phyloP scores from a whole-genome alignment of 2,888 invertebrate species.

The Ochlodes sylvanus region DNA sequence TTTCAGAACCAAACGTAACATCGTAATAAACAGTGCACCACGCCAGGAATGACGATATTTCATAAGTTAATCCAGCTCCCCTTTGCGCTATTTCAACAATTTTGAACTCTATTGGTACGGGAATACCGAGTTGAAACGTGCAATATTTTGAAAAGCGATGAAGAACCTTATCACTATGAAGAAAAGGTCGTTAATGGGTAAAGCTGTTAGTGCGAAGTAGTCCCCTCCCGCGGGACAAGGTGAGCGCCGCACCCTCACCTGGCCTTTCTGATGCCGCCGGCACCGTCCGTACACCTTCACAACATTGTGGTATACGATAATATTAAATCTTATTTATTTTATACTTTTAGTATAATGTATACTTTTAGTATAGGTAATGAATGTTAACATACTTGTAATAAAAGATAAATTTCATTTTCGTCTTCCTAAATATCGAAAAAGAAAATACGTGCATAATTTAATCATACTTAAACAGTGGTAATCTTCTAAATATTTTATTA shows the following conservation, averaged over 20 bases:
- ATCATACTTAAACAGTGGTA: too few relatives aligned
- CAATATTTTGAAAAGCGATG: slow-evolving; percentile 15
- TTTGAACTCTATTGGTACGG: slow-evolving; percentile 21
- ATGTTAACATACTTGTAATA: too few relatives aligned
- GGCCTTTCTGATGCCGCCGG: slow-evolving; percentile 70
- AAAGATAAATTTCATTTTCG: too few relatives aligned
- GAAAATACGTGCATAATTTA: too few relatives aligned
- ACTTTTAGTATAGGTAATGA: too few relatives aligned
- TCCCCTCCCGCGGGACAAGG: slow-evolving; percentile 51
- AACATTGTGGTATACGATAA: slow-evolving; percentile 47
- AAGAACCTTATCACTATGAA: slow-evolving; percentile 22
- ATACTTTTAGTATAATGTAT: background rate
- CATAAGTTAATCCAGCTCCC: slow-evolving; percentile 10
- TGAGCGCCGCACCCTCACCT: slow-evolving; percentile 70
- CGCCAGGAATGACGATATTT: slow-evolving; percentile 7
- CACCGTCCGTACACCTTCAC: slow-evolving; percentile 48
- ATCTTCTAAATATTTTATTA: too few relatives aligned
- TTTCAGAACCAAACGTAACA: slow-evolving; percentile 16
- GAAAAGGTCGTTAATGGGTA: slow-evolving; percentile 33
- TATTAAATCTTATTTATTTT: slow-evolving; percentile 7
- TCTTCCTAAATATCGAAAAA: too few relatives aligned
- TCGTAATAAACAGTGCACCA: background rate
- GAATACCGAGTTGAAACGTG: slow-evolving; percentile 8
- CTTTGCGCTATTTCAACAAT: background rate
- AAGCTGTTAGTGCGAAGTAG: background rate